Evolutionary conservation across 1,140 invertebrate genomes (phyloP), one percentile per base, ranked within the genome.

Genomic region (Heliconius himera): DNA sequence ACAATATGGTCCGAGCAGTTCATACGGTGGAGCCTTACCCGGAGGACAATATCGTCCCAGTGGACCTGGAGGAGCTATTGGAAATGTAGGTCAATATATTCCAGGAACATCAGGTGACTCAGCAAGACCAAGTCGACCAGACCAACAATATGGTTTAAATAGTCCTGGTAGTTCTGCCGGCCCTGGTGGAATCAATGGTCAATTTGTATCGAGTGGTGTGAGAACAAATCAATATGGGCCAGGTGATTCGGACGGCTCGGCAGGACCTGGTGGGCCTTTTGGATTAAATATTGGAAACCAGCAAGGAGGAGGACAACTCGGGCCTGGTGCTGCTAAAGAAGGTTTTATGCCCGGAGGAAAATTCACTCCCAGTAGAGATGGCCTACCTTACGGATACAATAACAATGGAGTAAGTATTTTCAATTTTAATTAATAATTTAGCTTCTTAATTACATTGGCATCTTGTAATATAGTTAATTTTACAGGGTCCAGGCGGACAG

Each of bases 401-500:
- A 72, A 80, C 29, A 41, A 82, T 9, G 78, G 74, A 36, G 81
- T 83, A 78, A 78, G 76, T 78, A 77, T 51, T 51, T 51, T 51
- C 16, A 51, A 51, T 77, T 33, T 41, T 3, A 74, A 26, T 26
- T 41, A 11, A 74, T 74, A 4, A 49, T 8, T 26, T 11, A 9
- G n/a, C 22, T 46, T 49, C 9, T 46, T 73, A n/a, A 49, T 22
- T 16, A 46, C 18, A 49, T 51, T 74, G 2, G 16, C 13, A 5
- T 3, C n/a, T 41, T 18, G 2, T 8, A 26, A 29, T 74, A 74
- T 46, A 38, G 0, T 70, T 70, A 82, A 38, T 81, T 56, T 89
- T 85, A n/a, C 82, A 89, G 88, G 54, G 11, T 36, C 16, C 70
- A 79, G 46, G 36, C 2, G 80, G 74, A 18, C 77, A 72, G 4